A percentile compares a stretch with the other conserved stretches of the same genome.
phyloP scores from a whole-genome alignment of 2,113 vertebrate genomes.

The Ranitomeya variabilis region DNA sequence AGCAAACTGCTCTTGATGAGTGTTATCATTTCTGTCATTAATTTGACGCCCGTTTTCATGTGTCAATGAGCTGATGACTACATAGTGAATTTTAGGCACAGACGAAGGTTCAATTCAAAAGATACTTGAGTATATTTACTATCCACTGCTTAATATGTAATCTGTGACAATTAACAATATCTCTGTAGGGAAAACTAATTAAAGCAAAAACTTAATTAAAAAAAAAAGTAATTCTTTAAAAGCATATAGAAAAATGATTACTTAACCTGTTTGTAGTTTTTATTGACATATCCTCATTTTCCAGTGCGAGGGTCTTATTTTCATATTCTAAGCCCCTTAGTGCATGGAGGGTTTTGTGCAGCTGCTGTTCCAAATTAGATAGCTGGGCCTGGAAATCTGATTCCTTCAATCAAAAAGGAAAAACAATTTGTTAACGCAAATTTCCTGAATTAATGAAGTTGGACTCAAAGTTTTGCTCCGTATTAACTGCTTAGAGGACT shows the following conservation, averaged over 20 bases:
- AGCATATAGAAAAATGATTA: not conserved
- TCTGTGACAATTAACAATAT: not conserved
- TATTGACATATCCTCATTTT: slow-evolving; percentile 58
- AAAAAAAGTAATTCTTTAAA: not conserved
- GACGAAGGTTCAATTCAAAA: not conserved
- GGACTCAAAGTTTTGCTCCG: not conserved
- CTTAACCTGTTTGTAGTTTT: slow-evolving; percentile 62
- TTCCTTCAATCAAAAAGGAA: slow-evolving; percentile 63
- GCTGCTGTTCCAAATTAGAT: slow-evolving; percentile 62
- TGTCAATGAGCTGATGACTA: not conserved
- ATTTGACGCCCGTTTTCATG: too few species aligned
- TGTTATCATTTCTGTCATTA: too few species aligned
- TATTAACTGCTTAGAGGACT: not conserved
- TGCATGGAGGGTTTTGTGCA: slow-evolving; percentile 62
- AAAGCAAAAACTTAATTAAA: too few species aligned
- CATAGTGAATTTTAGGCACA: not conserved
- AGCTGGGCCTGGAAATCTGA: slow-evolving; percentile 63
- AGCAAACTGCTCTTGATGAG: too few species aligned
- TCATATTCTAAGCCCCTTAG: slow-evolving; percentile 60
- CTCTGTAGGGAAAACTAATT: too few species aligned
- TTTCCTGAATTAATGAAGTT: not conserved
- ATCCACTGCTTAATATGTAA: not conserved
- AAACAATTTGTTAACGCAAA: not conserved
- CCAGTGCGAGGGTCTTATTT: slow-evolving; percentile 59
- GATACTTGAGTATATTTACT: not conserved